Evolutionary conservation across 1,140 invertebrate species (phyloP), one percentile per base, ranked within the genome.

Genomic region (Rhyacophila brunnea): DNA sequence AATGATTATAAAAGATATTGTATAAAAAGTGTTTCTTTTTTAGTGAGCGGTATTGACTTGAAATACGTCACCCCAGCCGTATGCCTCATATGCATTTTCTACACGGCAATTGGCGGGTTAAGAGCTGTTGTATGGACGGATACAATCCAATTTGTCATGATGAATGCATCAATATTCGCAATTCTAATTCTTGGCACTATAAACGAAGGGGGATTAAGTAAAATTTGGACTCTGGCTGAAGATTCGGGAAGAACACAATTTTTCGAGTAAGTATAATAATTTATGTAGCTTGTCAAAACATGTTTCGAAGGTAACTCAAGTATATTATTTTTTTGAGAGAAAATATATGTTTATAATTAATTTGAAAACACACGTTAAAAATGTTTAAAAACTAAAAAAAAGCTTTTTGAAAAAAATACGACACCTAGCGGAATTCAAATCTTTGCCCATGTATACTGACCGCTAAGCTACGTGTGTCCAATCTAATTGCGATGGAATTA

Each of bases 41-140:
- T 68, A 88, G 87, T 89, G 2, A 91, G 88, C 18, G 83, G 85
- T n/a, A 74, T 88, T n/a, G 74, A 83, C 64, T 72, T 88, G 14
- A 83, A 84, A 59, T 68, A 82, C 1, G 80, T 89, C 10, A 84
- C 87, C n/a, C 80, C 86, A 5, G 75, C 88, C 0, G 81, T 89
- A 47, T 90, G 87, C 60, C 70, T 84, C 4, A 81, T 89, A 5
- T 91, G 90, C 71, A 89, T 90, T 5, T 88, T 92, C 54, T 90
- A 92, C 64, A 90, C 89, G 5, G 84, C 87, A 14, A 71, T 92
- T 35, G 88, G 87, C 40, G 89, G 89, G 1, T 71, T 91, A 53
- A 84, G 88, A 73, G 88, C 89, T 5, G 86, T 91, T 19, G 81
- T 90, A 43, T 85, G 85, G 80, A 84, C 88, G 5, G 88, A 90